Percentiles rank a stretch among this genome's conserved stretches.
phyloP scores from a whole-genome alignment of 2,113 vertebrate genomes.

The Verasper variegatus region DNA sequence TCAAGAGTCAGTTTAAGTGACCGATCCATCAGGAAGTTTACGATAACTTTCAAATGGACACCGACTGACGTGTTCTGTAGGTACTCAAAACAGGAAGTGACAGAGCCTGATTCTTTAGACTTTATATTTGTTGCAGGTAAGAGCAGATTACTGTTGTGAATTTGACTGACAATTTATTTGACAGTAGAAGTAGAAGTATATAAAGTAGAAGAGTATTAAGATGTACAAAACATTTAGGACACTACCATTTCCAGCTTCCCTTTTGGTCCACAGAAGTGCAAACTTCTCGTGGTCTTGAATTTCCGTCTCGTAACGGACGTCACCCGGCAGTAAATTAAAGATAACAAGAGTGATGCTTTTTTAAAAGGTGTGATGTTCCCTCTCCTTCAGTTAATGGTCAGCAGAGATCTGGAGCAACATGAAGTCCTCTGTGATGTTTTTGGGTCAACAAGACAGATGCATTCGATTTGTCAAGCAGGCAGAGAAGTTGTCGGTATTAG shows the following conservation, averaged over 20 bases:
- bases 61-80: background rate
- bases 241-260: too few species aligned
- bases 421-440: background rate
- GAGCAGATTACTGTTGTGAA: background rate
- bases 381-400: background rate
- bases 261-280: background rate
- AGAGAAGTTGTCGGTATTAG: background rate
- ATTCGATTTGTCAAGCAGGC: background rate
- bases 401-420: background rate
- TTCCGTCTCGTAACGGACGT: background rate
- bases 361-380: background rate
- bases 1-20: slow-evolving; percentile 8
- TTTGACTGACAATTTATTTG: too few species aligned
- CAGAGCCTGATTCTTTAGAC: background rate
- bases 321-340: background rate
- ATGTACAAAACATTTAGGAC: too few species aligned
- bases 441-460: background rate
- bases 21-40: slow-evolving; percentile 33
- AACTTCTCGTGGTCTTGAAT: background rate
- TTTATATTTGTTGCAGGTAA: too few species aligned
- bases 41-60: background rate
- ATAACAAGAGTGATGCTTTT: background rate
- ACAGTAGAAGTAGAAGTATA: too few species aligned
- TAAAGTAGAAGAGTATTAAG: too few species aligned
- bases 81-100: slow-evolving; percentile 12